A percentile compares a stretch with the other conserved stretches of the same genome.
Conservation (phyloP, 2,888 invertebrate species). For the Pandemis cinnamomeana region DNA sequence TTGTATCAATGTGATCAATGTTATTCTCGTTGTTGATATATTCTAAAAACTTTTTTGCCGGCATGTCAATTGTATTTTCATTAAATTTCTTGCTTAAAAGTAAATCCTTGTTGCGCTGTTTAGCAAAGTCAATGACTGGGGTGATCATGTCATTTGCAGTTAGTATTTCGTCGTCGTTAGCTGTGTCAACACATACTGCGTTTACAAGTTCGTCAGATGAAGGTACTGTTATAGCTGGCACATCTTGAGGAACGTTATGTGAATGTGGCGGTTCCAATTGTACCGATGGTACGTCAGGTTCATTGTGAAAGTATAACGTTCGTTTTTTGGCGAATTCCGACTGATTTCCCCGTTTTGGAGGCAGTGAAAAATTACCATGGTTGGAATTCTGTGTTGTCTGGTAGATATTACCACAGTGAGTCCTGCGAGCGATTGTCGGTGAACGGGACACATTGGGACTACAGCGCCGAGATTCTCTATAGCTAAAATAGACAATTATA, state of each 20-base stretch:
- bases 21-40: constrained; percentile 1
- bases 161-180: constrained; percentile 27
- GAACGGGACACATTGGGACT: background rate
- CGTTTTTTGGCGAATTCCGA: background rate
- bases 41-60: constrained; percentile 7
- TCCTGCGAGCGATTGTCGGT: background rate
- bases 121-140: constrained; percentile 11
- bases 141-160: constrained; percentile 35
- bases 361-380: constrained; percentile 7
- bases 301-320: background rate
- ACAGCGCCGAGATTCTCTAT: background rate
- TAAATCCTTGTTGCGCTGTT: constrained; percentile 12
- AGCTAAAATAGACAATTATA: background rate
- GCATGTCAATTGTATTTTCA: background rate
- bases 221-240: constrained; percentile 4
- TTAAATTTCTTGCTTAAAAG: constrained; percentile 16
- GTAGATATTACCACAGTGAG: background rate
- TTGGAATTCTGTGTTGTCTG: background rate
- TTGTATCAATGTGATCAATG: background rate
- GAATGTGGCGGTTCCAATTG: background rate
- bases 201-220: constrained; percentile 11
- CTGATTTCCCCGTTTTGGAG: background rate
- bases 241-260: background rate
- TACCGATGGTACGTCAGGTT: background rate
- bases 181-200: constrained; percentile 7